Percentiles rank a stretch among this genome's conserved stretches.
Evolutionary conservation across 2,888 invertebrate genomes (phyloP).

Genomic region (Euzetes globulus): DNA sequence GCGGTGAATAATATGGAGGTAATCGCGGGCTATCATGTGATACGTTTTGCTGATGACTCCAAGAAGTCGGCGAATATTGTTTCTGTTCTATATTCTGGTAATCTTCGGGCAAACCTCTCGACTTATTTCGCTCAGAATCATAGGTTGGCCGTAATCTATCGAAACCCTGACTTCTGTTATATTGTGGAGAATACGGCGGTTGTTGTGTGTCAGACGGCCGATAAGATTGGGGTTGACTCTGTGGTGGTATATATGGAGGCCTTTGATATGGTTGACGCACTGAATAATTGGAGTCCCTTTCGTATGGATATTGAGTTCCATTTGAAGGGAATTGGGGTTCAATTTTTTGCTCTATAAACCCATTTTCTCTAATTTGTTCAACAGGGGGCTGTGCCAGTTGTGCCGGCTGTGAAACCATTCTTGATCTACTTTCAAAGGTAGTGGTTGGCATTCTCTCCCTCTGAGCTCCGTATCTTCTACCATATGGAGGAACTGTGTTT

Average conservation of each 20-base stretch:
- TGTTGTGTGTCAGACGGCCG: not conserved
- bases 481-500: slow-evolving; percentile 10
- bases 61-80: slow-evolving; percentile 4
- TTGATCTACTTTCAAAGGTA: not conserved
- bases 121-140: not conserved
- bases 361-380: not conserved
- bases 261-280: not conserved
- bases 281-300: not conserved
- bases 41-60: slow-evolving; percentile 6
- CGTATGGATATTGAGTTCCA: not conserved
- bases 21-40: not conserved
- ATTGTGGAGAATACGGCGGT: not conserved
- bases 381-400: not conserved
- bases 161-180: not conserved
- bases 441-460: not conserved
- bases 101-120: not conserved
- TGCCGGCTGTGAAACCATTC: not conserved
- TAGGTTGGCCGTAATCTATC: not conserved
- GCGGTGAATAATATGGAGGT: not conserved
- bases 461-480: not conserved
- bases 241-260: not conserved
- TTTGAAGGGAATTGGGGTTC: not conserved
- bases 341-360: not conserved
- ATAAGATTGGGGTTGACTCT: not conserved
- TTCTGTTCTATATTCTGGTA: not conserved